Percentiles rank a stretch among this genome's conserved stretches.
Evolutionary conservation across 2,888 invertebrate genomes (phyloP).

Genomic region (Eumerus sabulonum): DNA sequence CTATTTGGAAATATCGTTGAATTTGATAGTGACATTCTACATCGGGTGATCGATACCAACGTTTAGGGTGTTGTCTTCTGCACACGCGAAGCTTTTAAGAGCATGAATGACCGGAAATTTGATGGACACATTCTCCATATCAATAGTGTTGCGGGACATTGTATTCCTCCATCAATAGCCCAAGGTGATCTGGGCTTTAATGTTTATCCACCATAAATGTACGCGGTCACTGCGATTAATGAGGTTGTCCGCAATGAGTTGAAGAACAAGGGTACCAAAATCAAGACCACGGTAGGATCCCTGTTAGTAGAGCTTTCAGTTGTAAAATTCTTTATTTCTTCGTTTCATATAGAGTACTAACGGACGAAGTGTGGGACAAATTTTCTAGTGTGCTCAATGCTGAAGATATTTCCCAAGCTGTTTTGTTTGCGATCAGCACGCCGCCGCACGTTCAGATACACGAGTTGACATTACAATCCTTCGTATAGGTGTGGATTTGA

Average conservation of each 20-base stretch:
- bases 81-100: too few species aligned
- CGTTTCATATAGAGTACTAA: conserved; percentile 76
- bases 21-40: too few species aligned
- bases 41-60: too few species aligned
- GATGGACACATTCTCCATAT: too few species aligned
- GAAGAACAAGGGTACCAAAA: conserved; percentile 71
- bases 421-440: conserved; percentile 72
- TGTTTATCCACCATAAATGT: conserved; percentile 75
- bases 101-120: too few species aligned
- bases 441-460: conserved; percentile 73
- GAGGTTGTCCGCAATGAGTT: conserved; percentile 76
- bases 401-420: conserved; percentile 72
- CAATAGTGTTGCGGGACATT: too few species aligned
- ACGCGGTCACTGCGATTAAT: conserved; percentile 75
- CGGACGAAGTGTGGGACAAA: conserved; percentile 48
- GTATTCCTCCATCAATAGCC: too few species aligned
- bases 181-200: too few species aligned
- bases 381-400: conserved; percentile 65
- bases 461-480: conserved; percentile 73
- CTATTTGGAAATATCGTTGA: too few species aligned
- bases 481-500: too few species aligned
- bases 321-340: background rate
- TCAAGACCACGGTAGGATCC: conserved; percentile 74
- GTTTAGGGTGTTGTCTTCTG: too few species aligned
- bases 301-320: conserved; percentile 70